Evolutionary conservation across 2,888 invertebrate genomes (phyloP).

Genomic region (Diloba caeruleocephala): DNA sequence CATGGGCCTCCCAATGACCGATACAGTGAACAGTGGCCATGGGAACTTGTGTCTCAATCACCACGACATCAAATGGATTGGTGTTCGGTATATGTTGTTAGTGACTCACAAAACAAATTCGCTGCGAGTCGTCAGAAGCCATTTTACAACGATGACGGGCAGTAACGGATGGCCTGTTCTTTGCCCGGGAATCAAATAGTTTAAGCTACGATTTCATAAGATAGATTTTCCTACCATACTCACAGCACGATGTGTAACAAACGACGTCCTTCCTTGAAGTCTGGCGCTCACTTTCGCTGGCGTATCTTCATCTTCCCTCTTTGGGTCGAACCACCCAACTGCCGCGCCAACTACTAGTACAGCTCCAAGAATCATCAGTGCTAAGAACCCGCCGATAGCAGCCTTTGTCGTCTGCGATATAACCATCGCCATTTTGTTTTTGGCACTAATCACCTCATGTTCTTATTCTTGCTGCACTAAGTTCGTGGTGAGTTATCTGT

Average conservation of each 20-base stretch:
- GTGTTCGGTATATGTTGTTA: too few relatives aligned
- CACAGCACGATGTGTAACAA: slow-evolving; percentile 84
- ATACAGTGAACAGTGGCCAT: too few relatives aligned
- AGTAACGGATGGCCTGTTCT: too few relatives aligned
- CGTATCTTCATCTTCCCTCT: slow-evolving; percentile 82
- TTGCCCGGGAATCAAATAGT: too few relatives aligned
- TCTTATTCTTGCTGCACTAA: slow-evolving; percentile 39
- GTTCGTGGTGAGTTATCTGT: slow-evolving; percentile 33
- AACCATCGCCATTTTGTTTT: slow-evolving; percentile 84
- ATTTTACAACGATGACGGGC: too few relatives aligned
- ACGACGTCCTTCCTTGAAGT: slow-evolving; percentile 82
- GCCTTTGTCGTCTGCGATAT: slow-evolving; percentile 86
- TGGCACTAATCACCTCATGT: slow-evolving; percentile 76
- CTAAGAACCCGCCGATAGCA: slow-evolving; percentile 82
- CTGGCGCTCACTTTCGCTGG: slow-evolving; percentile 84
- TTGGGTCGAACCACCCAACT: slow-evolving; percentile 84
- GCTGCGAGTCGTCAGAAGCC: too few relatives aligned
- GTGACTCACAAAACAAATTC: too few relatives aligned
- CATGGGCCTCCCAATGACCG: too few relatives aligned
- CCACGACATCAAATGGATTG: too few relatives aligned
- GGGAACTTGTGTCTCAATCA: too few relatives aligned
- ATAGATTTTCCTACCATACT: slow-evolving; percentile 65
- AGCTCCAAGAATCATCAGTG: slow-evolving; percentile 84
- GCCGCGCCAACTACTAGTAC: slow-evolving; percentile 83
- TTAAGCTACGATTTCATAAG: too few relatives aligned